Conservation (phyloP, 2,113 vertebrate species). For the Benitochromis conjunctus region DNA sequence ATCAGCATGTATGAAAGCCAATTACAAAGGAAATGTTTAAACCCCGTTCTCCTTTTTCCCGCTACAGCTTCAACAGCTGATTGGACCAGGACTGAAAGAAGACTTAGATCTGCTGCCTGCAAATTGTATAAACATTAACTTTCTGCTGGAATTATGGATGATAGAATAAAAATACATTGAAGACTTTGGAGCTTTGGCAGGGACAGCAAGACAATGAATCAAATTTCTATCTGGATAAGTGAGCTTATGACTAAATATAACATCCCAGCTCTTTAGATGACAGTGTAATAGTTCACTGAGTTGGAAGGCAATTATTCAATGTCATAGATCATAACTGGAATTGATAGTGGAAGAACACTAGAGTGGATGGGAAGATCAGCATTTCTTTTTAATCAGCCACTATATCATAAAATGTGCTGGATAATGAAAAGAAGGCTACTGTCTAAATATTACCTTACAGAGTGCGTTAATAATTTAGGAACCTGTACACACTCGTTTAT, state of each 20-base stretch:
- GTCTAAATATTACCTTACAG: not conserved
- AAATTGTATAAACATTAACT: not conserved
- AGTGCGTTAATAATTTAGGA: not conserved
- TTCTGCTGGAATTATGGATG: not conserved
- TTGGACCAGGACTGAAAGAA: not conserved
- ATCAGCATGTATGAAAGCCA: not conserved
- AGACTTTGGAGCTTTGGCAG: constrained; percentile 2
- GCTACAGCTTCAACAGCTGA: not conserved
- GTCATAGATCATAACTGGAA: constrained; percentile 15
- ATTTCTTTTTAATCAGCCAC: constrained; percentile 18
- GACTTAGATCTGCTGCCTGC: not conserved
- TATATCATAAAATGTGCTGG: not conserved
- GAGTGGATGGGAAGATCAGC: constrained; percentile 2
- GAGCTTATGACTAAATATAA: constrained; percentile 40
- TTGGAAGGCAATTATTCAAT: constrained; percentile 42
- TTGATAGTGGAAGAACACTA: constrained; percentile 4
- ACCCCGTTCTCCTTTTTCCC: not conserved
- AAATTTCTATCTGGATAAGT: constrained; percentile 17
- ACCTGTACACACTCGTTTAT: not conserved
- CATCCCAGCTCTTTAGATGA: constrained; percentile 33
- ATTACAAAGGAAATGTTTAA: not conserved
- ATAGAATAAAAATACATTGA: not conserved
- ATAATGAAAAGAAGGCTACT: not conserved
- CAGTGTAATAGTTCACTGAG: constrained; percentile 25
- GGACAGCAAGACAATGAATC: constrained; percentile 19